Percentiles rank a stretch among this genome's conserved stretches.
phyloP scores from a whole-genome alignment of 2,888 invertebrate genomes.

The Liopterus haemorrhoidalis region DNA sequence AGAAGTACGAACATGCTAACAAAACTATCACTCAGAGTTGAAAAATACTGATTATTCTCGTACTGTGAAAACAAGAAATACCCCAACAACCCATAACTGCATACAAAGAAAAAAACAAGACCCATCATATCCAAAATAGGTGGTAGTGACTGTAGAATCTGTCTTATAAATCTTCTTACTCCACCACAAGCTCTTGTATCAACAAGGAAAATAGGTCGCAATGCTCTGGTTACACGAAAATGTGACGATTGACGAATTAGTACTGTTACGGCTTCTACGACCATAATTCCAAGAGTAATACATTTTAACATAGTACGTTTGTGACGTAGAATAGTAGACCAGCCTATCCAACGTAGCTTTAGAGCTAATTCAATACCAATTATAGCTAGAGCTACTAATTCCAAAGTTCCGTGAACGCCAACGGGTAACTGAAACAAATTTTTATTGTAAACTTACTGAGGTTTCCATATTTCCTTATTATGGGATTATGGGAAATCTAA shows the following conservation, averaged over 20 bases:
- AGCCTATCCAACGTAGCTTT: conserved; percentile 81
- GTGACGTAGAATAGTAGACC: conserved; percentile 74
- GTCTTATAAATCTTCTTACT: conserved; percentile 66
- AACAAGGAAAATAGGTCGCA: conserved; percentile 82
- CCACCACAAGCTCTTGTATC: conserved; percentile 81
- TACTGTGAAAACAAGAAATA: conserved; percentile 75
- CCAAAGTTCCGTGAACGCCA: conserved; percentile 75
- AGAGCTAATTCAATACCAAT: conserved; percentile 73
- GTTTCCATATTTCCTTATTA: neutral
- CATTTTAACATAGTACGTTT: conserved; percentile 82
- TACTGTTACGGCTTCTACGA: conserved; percentile 73
- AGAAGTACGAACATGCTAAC: conserved; percentile 83
- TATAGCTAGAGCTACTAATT: conserved; percentile 67
- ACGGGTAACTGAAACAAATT: conserved; percentile 57
- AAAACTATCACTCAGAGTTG: conserved; percentile 72
- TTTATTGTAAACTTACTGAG: neutral
- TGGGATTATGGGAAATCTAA: neutral
- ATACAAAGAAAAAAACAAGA: conserved; percentile 76
- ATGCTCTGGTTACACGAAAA: conserved; percentile 78
- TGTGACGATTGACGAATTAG: conserved; percentile 76
- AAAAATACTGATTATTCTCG: conserved; percentile 68
- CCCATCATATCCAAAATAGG: conserved; percentile 85
- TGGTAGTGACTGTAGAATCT: conserved; percentile 78
- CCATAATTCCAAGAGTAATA: conserved; percentile 70
- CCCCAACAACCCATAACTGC: conserved; percentile 75